Evolutionary conservation across 2,113 vertebrate genomes (phyloP), one percentile per base, ranked within the genome.

Genomic region (Rhinopomastus cyanomelas): DNA sequence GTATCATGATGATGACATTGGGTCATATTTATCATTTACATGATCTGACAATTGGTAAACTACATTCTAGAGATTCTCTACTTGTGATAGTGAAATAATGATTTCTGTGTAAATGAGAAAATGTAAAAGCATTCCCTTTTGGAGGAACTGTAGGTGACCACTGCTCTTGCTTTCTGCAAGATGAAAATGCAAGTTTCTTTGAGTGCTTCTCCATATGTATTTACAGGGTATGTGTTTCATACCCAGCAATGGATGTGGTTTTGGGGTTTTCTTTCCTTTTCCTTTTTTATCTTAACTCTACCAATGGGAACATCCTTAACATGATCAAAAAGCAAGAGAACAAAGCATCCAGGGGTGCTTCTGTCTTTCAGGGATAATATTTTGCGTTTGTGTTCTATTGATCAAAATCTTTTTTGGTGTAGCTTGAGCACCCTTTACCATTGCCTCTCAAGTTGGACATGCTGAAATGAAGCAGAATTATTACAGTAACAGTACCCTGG

Each of bases 401-500:
- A 52, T 85, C 8, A 51, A 30, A 62, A 42, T 66, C 74, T 71
- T 82, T 77, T 52, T 73, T 88, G 14, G 27, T 21, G 15, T 74
- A n/a, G 17, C 16, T 48, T 59, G 30, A 64, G 29, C 5, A 2
- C 74, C 26, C 19, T 78, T 86, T 74, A 32, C 27, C 51, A 34
- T 59, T 88, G 13, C 3, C 9, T 90, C 72, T 88, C 27, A 39
- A 39, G 51, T 11, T 86, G 52, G 20, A 27, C 29, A 13, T 53
- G 22, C 18, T 73, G 76, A 85, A 88, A 64, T 39, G 65, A 92
- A 32, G n/a, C 29, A 76, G 36, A 85, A 84, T 86, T 90, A 64
- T 34, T 69, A 83, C 25, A 67, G 65, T 72, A 74, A 32, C 37
- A 78, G 23, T 14, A 60, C 20, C 16, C 37, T 60, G 77, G 61